Conservation (phyloP, 2,797 vertebrate genomes). For the Toxotes lorentzi region DNA sequence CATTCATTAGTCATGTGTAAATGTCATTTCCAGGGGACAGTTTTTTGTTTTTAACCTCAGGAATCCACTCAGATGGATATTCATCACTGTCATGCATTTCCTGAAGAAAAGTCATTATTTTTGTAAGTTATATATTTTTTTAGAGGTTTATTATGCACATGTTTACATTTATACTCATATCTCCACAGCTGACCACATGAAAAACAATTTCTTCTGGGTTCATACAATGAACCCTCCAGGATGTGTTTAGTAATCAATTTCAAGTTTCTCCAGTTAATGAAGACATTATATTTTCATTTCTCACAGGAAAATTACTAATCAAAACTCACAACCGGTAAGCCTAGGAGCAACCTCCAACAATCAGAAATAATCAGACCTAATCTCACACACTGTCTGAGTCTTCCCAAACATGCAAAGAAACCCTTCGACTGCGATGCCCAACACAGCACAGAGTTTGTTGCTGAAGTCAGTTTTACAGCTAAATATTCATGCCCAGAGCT, state of each 20-base stretch:
- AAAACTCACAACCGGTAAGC: neutral
- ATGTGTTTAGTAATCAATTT: neutral
- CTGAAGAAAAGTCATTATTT: neutral
- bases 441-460: neutral
- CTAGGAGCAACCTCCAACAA: neutral
- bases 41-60: neutral
- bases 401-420: neutral
- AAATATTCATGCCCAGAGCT: conserved; percentile 37
- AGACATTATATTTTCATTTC: neutral
- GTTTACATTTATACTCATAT: no score
- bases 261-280: neutral
- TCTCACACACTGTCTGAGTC: neutral
- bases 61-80: no score
- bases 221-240: no score
- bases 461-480: neutral
- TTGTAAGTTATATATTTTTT: neutral
- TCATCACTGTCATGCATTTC: no score
- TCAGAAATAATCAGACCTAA: neutral
- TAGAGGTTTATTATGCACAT: no score
- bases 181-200: no score
- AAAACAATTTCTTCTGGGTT: no score
- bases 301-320: neutral
- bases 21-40: no score
- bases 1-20: no score
- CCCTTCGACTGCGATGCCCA: neutral